These are phyloP conservation scores for Macrocentrus cingulum DNA, from an alignment of 1,140 invertebrate genomes.

Conservation along the genomic window DNA sequence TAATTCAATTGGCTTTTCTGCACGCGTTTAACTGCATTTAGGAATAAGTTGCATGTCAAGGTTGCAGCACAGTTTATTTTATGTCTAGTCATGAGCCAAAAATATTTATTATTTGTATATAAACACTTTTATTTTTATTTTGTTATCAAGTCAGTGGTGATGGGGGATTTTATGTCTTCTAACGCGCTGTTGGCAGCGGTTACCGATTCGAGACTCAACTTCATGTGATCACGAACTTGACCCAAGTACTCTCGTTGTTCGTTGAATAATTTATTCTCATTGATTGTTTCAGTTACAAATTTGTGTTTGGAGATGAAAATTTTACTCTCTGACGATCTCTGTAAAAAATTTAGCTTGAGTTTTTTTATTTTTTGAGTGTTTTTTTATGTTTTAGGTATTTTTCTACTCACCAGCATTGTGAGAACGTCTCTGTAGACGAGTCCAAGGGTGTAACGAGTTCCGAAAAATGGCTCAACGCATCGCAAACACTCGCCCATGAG, in stretches of 20 bases:
- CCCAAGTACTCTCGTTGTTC: constrained; percentile 33
- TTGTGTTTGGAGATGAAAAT: constrained; percentile 32
- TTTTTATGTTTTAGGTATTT: too few relatives aligned
- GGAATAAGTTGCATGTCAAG: constrained; percentile 5
- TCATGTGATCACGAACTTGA: constrained; percentile 32
- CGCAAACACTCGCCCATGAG: constrained; percentile 39
- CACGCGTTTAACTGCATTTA: neutral
- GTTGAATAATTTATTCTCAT: constrained; percentile 34
- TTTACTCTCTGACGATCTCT: constrained; percentile 33
- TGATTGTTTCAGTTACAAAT: constrained; percentile 35
- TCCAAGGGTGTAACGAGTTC: constrained; percentile 24
- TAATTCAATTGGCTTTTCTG: constrained; percentile 15
- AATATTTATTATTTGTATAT: too few relatives aligned
- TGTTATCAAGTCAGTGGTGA: constrained; percentile 3
- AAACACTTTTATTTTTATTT: constrained; percentile 4
- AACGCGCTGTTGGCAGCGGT: constrained; percentile 13
- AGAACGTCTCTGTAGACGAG: constrained; percentile 25
- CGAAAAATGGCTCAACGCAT: constrained; percentile 32
- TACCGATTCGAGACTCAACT: constrained; percentile 31
- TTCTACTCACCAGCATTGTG: constrained; percentile 30
- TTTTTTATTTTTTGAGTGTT: too few relatives aligned
- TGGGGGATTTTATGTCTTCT: constrained; percentile 8
- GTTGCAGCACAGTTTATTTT: neutral
- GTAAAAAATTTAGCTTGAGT: constrained; percentile 9
- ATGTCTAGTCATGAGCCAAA: too few relatives aligned